Percentiles rank a stretch among this genome's conserved stretches.
These are phyloP conservation scores for Ursus arctos DNA, from an alignment of 2,113 vertebrate genomes.

Conservation along the genomic window DNA sequence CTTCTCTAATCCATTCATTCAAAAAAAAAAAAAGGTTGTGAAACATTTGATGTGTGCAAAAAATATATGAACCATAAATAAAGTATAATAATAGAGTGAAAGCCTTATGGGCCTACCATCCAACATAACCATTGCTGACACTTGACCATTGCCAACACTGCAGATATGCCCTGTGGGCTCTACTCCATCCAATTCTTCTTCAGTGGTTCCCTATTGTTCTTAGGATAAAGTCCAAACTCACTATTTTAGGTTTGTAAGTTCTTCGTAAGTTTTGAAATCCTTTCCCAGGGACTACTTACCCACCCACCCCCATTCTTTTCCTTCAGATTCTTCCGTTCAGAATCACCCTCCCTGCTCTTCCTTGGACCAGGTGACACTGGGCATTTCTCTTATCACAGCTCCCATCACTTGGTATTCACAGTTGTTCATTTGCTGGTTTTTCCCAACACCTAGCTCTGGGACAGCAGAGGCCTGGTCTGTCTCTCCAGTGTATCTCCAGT, in stretches of 20 bases:
- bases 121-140: neutral
- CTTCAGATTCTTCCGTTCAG: neutral
- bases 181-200: neutral
- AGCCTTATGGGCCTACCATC: neutral
- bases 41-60: neutral
- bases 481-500: neutral
- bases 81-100: neutral
- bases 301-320: neutral
- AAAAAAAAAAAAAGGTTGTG: neutral
- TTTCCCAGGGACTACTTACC: neutral
- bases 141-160: too few relatives aligned
- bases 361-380: neutral
- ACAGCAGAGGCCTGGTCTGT: neutral
- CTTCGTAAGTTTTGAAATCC: neutral
- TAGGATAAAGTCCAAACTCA: neutral
- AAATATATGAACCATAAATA: neutral
- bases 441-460: neutral
- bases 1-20: slow-evolving; percentile 22
- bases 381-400: neutral
- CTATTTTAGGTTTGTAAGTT: neutral
- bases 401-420: neutral
- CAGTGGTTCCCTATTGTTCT: neutral
- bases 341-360: neutral
- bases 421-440: neutral
- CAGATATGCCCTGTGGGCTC: neutral